These are phyloP conservation scores for Phalloptychus januarius DNA, from an alignment of 2,797 vertebrate genomes.

Conservation along the genomic window DNA sequence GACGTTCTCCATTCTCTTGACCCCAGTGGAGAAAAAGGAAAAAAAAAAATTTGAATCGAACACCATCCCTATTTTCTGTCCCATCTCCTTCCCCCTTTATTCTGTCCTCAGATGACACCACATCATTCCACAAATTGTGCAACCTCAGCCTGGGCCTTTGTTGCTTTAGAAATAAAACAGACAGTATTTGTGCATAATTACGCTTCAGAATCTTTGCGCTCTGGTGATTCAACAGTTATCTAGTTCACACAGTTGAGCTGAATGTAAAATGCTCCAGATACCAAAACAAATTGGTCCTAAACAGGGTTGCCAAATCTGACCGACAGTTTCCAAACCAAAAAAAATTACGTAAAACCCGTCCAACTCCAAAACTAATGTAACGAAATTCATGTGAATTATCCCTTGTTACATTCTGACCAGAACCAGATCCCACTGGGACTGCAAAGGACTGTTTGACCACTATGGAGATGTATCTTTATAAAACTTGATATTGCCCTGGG, in stretches of 20 bases:
- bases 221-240: not conserved
- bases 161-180: constrained; percentile 14
- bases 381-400: too few species aligned
- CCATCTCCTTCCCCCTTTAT: constrained; percentile 49
- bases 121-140: constrained; percentile 37
- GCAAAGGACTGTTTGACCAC: too few species aligned
- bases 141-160: constrained; percentile 41
- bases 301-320: too few species aligned
- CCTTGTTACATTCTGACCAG: too few species aligned
- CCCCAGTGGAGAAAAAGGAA: constrained; percentile 33
- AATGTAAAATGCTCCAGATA: not conserved
- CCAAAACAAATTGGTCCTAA: not conserved
- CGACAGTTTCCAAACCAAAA: too few species aligned
- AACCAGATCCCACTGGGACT: too few species aligned
- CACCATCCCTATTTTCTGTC: constrained; percentile 61
- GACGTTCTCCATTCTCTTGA: constrained; percentile 51
- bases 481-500: too few species aligned
- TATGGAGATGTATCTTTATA: too few species aligned
- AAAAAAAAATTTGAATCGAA: constrained; percentile 61
- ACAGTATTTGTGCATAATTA: not conserved
- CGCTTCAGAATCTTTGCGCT: not conserved
- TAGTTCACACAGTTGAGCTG: not conserved
- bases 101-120: constrained; percentile 60
- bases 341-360: too few species aligned
- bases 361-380: too few species aligned